Base-by-base conservation (phyloP, 2,113 vertebrate genomes). In the Pterocles burchelli region DNA sequence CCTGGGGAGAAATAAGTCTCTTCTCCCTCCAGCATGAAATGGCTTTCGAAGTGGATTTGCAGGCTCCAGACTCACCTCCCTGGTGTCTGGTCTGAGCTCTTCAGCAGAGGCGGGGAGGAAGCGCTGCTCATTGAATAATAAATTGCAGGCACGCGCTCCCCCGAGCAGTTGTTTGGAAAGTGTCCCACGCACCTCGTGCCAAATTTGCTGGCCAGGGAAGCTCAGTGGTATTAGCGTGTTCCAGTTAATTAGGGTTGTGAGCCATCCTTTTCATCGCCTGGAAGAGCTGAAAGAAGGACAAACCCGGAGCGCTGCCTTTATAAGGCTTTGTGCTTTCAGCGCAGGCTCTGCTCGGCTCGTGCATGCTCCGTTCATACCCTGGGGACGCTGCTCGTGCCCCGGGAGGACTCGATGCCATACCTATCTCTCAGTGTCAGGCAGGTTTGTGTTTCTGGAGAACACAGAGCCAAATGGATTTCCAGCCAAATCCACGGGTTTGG, bases 201-300 rank as follows among this genome's bases (percentile, higher is more conserved):
- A 96, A 89, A 92, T 93, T 54, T 71, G 57, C 88, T 93, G 88
- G 96, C 95, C 89, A 75, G 90, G 88, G 85, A 94, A 94, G 88
- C 95, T 93, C 95, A 90, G 85, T 46, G 52, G 88, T 96, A 96
- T 94, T 96, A 96, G 88, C 93, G 52, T 93, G 85, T 91, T 89
- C 92, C 89, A 71, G 84, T 91, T 95, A 95, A 97, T 97, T 97
- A 94, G 90, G 74, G 74, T 73, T 93, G 85, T 58, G 91, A 97
- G 92, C 72, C 6, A 22, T 93, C 86, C 95, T 96, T 96, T 97
- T 95, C 84, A 88, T 94, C 57, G 43, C 90, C 89, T 80, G 80
- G 62, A 92, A 91, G 57, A 89, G 88, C 90, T 85, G 90, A 87
- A 89, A 81, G 92, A 79, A 95, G 91, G 93, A 89, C 88, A 88